Base-by-base conservation (phyloP, 2,888 invertebrate species). In the Caenorhabditis imperialis region DNA sequence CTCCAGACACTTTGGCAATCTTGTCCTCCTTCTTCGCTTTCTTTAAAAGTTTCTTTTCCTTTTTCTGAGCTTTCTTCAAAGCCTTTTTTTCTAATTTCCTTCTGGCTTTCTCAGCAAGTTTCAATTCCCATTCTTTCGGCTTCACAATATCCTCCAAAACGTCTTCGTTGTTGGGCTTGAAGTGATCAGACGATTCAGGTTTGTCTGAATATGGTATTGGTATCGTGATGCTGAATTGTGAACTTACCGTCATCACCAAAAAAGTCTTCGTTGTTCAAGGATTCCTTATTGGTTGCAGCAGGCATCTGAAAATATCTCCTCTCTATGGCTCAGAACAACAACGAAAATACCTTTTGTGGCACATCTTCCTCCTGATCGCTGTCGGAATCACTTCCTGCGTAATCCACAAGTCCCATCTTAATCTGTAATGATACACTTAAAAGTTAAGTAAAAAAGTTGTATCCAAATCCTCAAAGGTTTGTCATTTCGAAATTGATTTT, bases 51-150 rank as follows among this genome's bases (percentile, higher is more conserved):
- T 75, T 75, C 35, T 69, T 75, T 22, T 72, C 60, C 25, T 72
- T 58, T 27, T 78, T 78, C 18, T 42, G 45, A 5, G 71, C 75
- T 54, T 75, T 73, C 27, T 65, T 73, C 20, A 65, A 18, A 6
- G 70, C 79, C 25, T 62, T 75, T 30, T 79, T 79, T 22, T 76
- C 74, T 30, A 79, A 45, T 38, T 77, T 78, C 16, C 45, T 57
- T 35, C 37, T 62, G 16, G 45, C 47, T 44, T 81, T 75, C 35
- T 81, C 76, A 2, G 82, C 82, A 22, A 82, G 20, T 35, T 81
- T 63, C 35, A 72, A 65, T 38, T 83, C 83, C 83, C 83, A 83
- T 3, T 79, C 75, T 61, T 80, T 81, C 14, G 78, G 78, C 37
- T 83, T 79, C 18, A 81, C 81, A 8, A 77, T 70, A 12, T 81